Percentiles rank a stretch among this genome's conserved stretches.
Evolutionary conservation across 2,797 vertebrate species (phyloP).

Genomic region (Psittacula derbiana): DNA sequence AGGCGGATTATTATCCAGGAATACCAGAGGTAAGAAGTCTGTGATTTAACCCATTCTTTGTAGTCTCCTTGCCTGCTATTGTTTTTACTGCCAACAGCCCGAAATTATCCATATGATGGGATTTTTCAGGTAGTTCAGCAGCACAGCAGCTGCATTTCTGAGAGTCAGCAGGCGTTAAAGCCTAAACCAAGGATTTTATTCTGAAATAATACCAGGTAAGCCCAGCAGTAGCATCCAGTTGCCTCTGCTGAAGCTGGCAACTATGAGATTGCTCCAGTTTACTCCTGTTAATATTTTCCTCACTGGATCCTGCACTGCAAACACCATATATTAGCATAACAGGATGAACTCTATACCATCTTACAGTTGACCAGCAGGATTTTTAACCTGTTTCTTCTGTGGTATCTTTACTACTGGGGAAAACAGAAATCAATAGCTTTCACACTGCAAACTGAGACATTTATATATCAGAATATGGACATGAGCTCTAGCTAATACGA

Average conservation of each 20-base stretch:
- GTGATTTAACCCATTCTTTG: slow-evolving; percentile 57
- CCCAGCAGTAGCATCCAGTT: neutral
- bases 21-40: slow-evolving; percentile 54
- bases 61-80: neutral
- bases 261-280: neutral
- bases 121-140: neutral
- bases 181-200: neutral
- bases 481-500: neutral
- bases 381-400: neutral
- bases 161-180: slow-evolving; percentile 10
- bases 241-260: neutral
- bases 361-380: neutral
- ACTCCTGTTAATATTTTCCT: neutral
- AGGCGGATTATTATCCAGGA: slow-evolving; percentile 66
- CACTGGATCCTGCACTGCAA: neutral
- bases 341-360: neutral
- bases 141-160: neutral
- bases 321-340: neutral
- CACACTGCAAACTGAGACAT: neutral
- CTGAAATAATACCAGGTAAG: neutral
- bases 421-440: neutral
- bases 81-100: neutral
- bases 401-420: neutral
- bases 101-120: neutral
- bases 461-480: neutral